Conservation (phyloP, 2,113 vertebrate genomes). For the Taxidea taxus region DNA sequence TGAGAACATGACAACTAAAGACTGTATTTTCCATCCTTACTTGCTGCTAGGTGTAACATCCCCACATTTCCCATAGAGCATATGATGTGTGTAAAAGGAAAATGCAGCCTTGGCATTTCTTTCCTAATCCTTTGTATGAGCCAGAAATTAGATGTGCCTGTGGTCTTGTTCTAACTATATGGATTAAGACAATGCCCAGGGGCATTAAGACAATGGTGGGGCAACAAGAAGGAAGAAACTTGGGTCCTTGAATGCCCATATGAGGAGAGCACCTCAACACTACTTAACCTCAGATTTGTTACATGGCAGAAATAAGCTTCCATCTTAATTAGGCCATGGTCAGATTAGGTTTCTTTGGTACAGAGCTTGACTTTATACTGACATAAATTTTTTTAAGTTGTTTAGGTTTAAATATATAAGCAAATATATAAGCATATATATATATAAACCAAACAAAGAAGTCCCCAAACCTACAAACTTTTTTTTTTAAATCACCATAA, state of each 20-base stretch:
- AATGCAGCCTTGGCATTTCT: not conserved
- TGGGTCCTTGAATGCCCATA: not conserved
- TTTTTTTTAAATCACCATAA: not conserved
- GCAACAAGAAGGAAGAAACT: not conserved
- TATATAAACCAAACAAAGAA: not conserved
- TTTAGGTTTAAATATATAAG: not conserved
- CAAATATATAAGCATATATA: not conserved
- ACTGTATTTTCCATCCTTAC: not conserved
- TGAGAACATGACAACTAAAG: not conserved
- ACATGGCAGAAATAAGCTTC: not conserved
- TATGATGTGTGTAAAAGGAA: not conserved
- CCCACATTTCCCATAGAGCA: not conserved
- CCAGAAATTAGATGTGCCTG: not conserved
- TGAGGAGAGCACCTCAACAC: not conserved
- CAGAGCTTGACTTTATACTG: not conserved
- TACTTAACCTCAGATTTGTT: not conserved
- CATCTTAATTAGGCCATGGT: not conserved
- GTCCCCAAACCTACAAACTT: not conserved
- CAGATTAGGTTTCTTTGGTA: not conserved
- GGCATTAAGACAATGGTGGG: not conserved
- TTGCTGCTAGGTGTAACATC: not conserved
- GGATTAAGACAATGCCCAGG: not conserved
- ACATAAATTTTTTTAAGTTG: not conserved
- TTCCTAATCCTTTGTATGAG: not conserved
- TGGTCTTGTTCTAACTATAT: not conserved